These are phyloP conservation scores for Protaetia brevitarsis DNA, from an alignment of 1,140 invertebrate genomes.

Conservation along the genomic window DNA sequence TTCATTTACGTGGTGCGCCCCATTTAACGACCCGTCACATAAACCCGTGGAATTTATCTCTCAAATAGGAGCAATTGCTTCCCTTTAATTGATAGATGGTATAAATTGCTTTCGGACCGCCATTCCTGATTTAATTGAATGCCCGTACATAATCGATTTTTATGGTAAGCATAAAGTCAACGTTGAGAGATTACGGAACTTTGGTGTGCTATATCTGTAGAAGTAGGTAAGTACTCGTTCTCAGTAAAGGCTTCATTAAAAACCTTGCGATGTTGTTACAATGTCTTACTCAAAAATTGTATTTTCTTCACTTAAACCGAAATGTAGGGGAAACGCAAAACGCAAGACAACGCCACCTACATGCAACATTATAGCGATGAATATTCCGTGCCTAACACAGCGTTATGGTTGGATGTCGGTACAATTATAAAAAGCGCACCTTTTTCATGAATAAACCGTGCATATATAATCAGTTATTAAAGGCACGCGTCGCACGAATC, in stretches of 20 bases:
- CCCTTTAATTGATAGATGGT: constrained; percentile 7
- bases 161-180: background rate
- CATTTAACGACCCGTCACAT: constrained; percentile 1
- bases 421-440: constrained; percentile 5
- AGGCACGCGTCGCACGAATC: constrained; percentile 18
- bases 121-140: background rate
- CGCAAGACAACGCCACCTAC: background rate
- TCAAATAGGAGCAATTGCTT: background rate
- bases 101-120: background rate
- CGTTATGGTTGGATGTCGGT: background rate
- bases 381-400: background rate
- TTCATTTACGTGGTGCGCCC: background rate
- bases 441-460: constrained; percentile 11
- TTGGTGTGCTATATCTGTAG: no score
- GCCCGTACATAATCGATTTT: background rate
- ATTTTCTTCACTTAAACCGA: background rate
- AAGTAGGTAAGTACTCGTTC: no score
- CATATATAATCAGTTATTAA: constrained; percentile 21
- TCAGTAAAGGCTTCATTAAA: no score
- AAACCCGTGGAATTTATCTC: background rate
- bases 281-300: background rate
- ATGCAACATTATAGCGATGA: background rate
- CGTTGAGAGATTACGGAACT: background rate
- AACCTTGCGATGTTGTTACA: no score
- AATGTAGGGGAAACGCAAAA: no score